Percentiles rank a stretch among this genome's conserved stretches.
These are phyloP conservation scores for Pan troglodytes DNA, from an alignment of 2,113 vertebrate species.

Conservation along the genomic window NHGRI_mPanTro3-v2.1_pri NC_072411.2:66726501-66727000, in stretches of 20 bases:
- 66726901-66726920: background rate
- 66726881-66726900: background rate
- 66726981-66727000: background rate
- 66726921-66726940: background rate
- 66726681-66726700: background rate
- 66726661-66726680: background rate
- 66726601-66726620: background rate
- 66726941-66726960: background rate
- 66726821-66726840: background rate
- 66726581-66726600: background rate
- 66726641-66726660: background rate
- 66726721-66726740: background rate
- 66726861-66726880: background rate
- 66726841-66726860: background rate
- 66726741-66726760: background rate
- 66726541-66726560: background rate
- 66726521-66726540: background rate
- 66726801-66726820: background rate
- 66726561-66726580: background rate
- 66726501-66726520: background rate
- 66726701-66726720: constrained; percentile 26
- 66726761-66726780: background rate
- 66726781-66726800: background rate
- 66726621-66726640: too few relatives aligned
- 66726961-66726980: background rate